A percentile compares a stretch with the other conserved stretches of the same genome.
phyloP scores from a whole-genome alignment of 2,888 invertebrate genomes.

The Drosophila peninsularis region DNA sequence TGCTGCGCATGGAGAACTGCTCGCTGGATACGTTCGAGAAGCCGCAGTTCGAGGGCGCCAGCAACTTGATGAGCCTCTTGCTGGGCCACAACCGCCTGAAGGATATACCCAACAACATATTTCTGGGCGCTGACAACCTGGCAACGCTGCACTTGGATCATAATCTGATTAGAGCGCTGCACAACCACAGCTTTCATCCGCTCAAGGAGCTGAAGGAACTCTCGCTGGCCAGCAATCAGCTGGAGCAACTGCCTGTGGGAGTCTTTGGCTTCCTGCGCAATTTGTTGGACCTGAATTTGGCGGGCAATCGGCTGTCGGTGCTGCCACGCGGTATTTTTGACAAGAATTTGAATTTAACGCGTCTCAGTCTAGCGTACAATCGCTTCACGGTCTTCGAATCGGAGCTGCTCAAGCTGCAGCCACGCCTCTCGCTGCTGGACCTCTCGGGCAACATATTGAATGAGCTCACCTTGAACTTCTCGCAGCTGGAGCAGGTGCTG shows the following conservation, averaged over 20 bases:
- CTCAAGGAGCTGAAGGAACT: slow-evolving; percentile 81
- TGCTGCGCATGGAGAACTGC: slow-evolving; percentile 83
- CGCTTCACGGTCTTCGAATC: slow-evolving; percentile 80
- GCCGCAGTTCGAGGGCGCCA: slow-evolving; percentile 83
- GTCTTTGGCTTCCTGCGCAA: slow-evolving; percentile 77
- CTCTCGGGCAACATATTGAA: slow-evolving; percentile 81
- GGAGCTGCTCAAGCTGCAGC: slow-evolving; percentile 78
- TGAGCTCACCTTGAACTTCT: slow-evolving; percentile 80
- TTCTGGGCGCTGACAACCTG: slow-evolving; percentile 82
- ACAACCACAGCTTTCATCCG: slow-evolving; percentile 82
- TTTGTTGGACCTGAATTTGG: slow-evolving; percentile 75
- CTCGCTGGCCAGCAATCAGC: slow-evolving; percentile 76
- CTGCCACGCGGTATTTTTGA: slow-evolving; percentile 80
- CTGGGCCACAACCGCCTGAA: slow-evolving; percentile 77
- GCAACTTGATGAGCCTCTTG: slow-evolving; percentile 81
- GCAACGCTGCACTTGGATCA: slow-evolving; percentile 75
- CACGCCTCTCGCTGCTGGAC: slow-evolving; percentile 73
- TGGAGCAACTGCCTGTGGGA: slow-evolving; percentile 71
- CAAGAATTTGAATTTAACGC: slow-evolving; percentile 77
- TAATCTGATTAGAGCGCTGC: slow-evolving; percentile 73
- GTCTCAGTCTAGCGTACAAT: slow-evolving; percentile 77
- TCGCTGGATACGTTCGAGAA: slow-evolving; percentile 82
- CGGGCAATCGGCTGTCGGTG: slow-evolving; percentile 74
- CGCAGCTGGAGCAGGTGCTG: slow-evolving; percentile 66
- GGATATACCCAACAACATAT: slow-evolving; percentile 83